phyloP scores from a whole-genome alignment of 2,888 invertebrate species.

The Ligdia adustata region DNA sequence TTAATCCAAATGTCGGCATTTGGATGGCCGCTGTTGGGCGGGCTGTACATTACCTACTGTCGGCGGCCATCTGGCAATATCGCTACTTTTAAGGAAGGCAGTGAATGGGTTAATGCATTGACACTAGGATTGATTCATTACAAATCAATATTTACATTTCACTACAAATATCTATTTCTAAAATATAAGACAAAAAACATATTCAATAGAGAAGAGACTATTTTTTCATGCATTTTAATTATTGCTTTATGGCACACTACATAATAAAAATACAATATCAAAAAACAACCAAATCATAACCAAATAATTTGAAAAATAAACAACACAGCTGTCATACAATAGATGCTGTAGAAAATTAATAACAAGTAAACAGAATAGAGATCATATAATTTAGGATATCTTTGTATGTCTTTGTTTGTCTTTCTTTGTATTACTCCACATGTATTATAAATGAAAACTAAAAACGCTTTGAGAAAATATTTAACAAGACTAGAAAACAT shows the following conservation, averaged over 20 bases:
- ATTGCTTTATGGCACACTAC: conserved; percentile 25
- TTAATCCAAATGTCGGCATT: too few relatives aligned
- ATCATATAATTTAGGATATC: conserved; percentile 1
- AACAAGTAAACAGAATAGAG: conserved; percentile 1
- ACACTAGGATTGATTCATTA: too few relatives aligned
- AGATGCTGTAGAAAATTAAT: background rate
- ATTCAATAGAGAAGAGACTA: too few relatives aligned
- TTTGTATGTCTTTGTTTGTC: background rate
- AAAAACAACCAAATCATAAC: conserved; percentile 8
- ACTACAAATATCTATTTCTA: too few relatives aligned
- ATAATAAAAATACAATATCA: conserved; percentile 17
- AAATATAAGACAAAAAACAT: too few relatives aligned
- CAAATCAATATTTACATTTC: too few relatives aligned
- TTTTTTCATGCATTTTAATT: too few relatives aligned
- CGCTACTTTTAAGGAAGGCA: too few relatives aligned
- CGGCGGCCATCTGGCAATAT: too few relatives aligned
- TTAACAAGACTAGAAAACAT: conserved; percentile 6
- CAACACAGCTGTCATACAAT: background rate
- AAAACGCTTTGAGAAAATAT: background rate
- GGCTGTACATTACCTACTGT: too few relatives aligned
- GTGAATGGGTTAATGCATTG: too few relatives aligned
- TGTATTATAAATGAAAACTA: background rate
- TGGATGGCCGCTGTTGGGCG: too few relatives aligned
- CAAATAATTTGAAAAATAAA: conserved; percentile 1
- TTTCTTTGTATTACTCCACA: conserved; percentile 13